A percentile compares a stretch with the other conserved stretches of the same genome.
Evolutionary conservation across 1,140 invertebrate species (phyloP).

Genomic region (Drosophila simulans): DNA sequence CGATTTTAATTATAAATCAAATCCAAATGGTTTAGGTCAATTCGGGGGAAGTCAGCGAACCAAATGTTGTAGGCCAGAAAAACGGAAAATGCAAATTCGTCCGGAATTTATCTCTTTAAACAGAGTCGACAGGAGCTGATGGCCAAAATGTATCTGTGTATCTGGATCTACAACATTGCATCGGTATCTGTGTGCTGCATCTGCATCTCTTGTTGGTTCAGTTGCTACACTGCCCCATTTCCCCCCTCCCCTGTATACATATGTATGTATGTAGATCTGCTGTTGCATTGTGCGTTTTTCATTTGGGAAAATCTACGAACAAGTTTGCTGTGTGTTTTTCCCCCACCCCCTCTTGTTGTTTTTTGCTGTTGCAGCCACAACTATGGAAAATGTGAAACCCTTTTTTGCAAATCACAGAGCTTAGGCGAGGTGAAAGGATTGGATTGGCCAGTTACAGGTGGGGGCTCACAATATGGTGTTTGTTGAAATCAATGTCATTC

Average conservation of each 20-base stretch:
- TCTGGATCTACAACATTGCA: conserved; percentile 21
- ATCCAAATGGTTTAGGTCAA: conserved; percentile 5
- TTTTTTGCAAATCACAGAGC: conserved; percentile 22
- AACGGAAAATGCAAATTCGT: conserved; percentile 21
- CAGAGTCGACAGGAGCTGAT: conserved; percentile 13
- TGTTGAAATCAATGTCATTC: background rate
- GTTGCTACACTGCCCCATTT: conserved; percentile 1
- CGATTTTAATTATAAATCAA: conserved; percentile 48
- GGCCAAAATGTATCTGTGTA: conserved; percentile 2
- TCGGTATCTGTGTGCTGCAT: conserved; percentile 25
- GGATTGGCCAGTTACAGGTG: background rate
- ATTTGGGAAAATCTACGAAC: conserved; percentile 38
- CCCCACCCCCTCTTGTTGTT: no score
- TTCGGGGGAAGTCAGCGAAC: conserved; percentile 14
- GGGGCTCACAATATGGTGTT: background rate
- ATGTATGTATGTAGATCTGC: background rate
- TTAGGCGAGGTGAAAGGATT: background rate
- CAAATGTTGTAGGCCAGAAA: conserved; percentile 14
- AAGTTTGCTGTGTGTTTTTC: conserved; percentile 12
- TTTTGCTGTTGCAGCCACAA: background rate
- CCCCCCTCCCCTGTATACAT: background rate
- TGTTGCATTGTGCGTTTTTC: conserved; percentile 47
- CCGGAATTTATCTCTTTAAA: conserved; percentile 13
- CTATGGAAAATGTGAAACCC: conserved; percentile 12
- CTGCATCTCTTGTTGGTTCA: conserved; percentile 49